Conservation (phyloP, 2,113 vertebrate species). For the Lepus timidus region DNA sequence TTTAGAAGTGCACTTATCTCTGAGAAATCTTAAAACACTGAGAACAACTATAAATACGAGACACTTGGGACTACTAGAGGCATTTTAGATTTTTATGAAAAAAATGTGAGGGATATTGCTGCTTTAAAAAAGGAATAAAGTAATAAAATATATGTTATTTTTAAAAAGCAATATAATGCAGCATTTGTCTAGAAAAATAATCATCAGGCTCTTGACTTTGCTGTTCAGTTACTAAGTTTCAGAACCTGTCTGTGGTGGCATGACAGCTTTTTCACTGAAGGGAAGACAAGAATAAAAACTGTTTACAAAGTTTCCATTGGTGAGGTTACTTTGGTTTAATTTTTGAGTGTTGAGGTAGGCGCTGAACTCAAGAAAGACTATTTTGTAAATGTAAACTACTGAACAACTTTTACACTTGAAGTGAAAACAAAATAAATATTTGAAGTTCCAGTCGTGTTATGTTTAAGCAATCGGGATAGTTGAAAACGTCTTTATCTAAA, state of each 20-base stretch:
- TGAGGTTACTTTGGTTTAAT: constrained; percentile 61
- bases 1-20: constrained; percentile 82
- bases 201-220: constrained; percentile 1
- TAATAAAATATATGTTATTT: constrained; percentile 71
- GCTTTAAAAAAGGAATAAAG: constrained; percentile 68
- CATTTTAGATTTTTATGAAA: constrained; percentile 81
- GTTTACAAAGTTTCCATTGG: constrained; percentile 70
- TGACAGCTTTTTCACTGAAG: constrained; percentile 66
- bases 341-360: constrained; percentile 55
- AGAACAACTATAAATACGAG: constrained; percentile 67
- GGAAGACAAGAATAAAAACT: constrained; percentile 78
- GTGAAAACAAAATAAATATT: constrained; percentile 33
- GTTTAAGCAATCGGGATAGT: constrained; percentile 8
- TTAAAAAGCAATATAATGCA: constrained; percentile 71
- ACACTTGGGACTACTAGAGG: constrained; percentile 68
- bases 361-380: constrained; percentile 40
- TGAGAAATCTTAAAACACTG: constrained; percentile 75
- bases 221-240: constrained; percentile 58
- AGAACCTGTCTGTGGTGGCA: constrained; percentile 65
- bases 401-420: not conserved
- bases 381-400: constrained; percentile 44
- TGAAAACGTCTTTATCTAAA: constrained; percentile 29
- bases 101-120: constrained; percentile 68
- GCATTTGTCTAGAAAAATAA: constrained; percentile 71
- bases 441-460: not conserved